Percentiles rank a stretch among this genome's conserved stretches.
phyloP scores from a whole-genome alignment of 2,113 vertebrate species.

The Chlorodrepanis virens region DNA sequence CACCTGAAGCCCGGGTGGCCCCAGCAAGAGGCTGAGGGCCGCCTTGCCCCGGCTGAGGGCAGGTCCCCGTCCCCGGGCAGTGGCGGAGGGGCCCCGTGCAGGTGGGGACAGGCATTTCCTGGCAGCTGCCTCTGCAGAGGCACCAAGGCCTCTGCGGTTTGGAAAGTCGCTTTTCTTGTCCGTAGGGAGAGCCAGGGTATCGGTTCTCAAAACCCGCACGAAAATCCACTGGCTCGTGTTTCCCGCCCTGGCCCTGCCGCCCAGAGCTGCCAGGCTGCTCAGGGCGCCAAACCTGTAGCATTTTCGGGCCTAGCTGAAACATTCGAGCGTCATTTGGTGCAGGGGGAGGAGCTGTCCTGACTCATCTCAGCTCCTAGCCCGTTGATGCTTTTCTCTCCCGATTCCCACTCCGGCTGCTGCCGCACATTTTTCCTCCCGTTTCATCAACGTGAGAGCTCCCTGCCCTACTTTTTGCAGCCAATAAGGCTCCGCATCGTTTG shows the following conservation, averaged over 20 bases:
- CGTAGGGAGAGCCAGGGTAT: neutral
- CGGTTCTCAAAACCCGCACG: slow-evolving; percentile 33
- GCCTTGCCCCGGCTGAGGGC: fast-evolving
- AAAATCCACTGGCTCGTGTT: neutral
- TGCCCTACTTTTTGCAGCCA: slow-evolving; percentile 15
- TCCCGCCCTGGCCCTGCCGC: neutral
- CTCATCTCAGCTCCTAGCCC: neutral
- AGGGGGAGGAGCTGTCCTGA: slow-evolving; percentile 30
- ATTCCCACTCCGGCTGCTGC: neutral
- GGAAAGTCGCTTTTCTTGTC: slow-evolving; percentile 42
- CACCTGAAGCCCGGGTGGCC: neutral
- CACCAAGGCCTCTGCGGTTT: neutral
- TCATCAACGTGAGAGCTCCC: neutral
- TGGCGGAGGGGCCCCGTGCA: neutral
- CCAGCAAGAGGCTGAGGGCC: fast-evolving
- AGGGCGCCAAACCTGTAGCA: neutral
- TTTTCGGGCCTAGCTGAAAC: neutral
- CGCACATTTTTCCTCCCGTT: neutral
- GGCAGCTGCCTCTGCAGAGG: neutral
- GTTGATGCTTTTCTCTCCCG: neutral
- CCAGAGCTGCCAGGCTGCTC: neutral
- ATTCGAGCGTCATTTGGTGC: slow-evolving; percentile 13
- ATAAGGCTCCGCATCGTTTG: neutral
- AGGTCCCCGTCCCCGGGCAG: neutral
- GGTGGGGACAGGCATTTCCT: slow-evolving; percentile 17